Base-by-base conservation (phyloP, 2,113 vertebrate species). In the Albula glossodonta region DNA sequence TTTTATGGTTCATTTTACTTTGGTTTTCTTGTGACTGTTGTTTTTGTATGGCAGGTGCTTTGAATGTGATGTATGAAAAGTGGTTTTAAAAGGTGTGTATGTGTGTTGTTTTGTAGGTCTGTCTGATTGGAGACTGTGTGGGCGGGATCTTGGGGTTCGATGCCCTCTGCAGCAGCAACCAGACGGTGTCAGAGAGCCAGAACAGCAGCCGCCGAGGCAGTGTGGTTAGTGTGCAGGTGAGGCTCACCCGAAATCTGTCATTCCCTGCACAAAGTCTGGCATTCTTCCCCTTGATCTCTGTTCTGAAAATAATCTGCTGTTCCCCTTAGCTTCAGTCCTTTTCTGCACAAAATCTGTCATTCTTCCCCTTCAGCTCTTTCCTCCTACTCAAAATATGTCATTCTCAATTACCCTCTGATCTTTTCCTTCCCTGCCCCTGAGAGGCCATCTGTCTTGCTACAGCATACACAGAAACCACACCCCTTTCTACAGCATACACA, bases 61-160 rank as follows among this genome's bases (percentile, higher is more conserved):
- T 41, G 31, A 41, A 41, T 41, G 31, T 41, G 31, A 56, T 56
- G 53, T 56, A 2, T 56, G 57, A 13, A 15, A 15, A 3, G 12
- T 11, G 9, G 57, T 60, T 11, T 60, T 11, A 0, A 15, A 15
- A 3, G 4, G 57, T 70, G 15, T 51, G 51, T 60, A 5, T 81
- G 13, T 74, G 19, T 83, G 3, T n/a, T 53, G 8, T 74, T 19
- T 56, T 82, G 66, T 93, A 99, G 98, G 98, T 99, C 85, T 99
- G 98, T 89, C 94, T 99, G 57, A 97, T 99, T 0, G 98, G 98
- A 8, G 98, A 99, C 95, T 99, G 98, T 41, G 98, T 99, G 0
- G 98, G 98, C 22, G 98, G 98, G 0, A 97, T 99, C 91, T 94
- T 99, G 94, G 98, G 96, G 0, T 99, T 99, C 0, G 98, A 99